phyloP scores from a whole-genome alignment of 2,113 vertebrate genomes.

The Pipra filicauda region DNA sequence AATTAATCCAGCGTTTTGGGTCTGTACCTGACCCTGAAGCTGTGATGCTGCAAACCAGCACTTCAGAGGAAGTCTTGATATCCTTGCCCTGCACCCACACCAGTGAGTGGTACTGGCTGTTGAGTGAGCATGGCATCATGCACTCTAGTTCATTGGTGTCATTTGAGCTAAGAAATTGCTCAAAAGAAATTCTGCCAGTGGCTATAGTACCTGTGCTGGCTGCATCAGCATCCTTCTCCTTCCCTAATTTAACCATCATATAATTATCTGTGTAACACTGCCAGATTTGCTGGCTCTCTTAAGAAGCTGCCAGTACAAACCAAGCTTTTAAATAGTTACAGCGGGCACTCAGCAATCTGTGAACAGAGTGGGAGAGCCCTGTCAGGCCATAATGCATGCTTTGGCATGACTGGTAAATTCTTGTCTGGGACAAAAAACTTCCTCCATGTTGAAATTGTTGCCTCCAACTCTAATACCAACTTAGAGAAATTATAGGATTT shows the following conservation, averaged over 20 bases:
- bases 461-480: not conserved
- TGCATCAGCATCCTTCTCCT: not conserved
- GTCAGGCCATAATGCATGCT: not conserved
- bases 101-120: not conserved
- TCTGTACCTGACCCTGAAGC: not conserved
- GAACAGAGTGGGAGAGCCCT: not conserved
- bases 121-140: rapidly evolving
- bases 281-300: not conserved
- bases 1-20: not conserved
- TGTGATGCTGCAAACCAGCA: not conserved
- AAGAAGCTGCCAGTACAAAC: not conserved
- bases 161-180: not conserved
- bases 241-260: not conserved
- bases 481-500: not conserved
- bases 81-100: rapidly evolving
- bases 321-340: not conserved
- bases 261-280: not conserved
- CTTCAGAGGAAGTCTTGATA: not conserved
- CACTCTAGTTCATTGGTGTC: not conserved
- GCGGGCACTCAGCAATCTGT: not conserved
- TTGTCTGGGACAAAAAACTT: not conserved
- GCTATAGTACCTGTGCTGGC: not conserved
- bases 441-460: rapidly evolving
- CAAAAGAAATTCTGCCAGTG: not conserved
- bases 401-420: not conserved